Percentiles rank a stretch among this genome's conserved stretches.
phyloP scores from a whole-genome alignment of 2,797 vertebrate genomes.

The Periophthalmus magnuspinnatus region DNA sequence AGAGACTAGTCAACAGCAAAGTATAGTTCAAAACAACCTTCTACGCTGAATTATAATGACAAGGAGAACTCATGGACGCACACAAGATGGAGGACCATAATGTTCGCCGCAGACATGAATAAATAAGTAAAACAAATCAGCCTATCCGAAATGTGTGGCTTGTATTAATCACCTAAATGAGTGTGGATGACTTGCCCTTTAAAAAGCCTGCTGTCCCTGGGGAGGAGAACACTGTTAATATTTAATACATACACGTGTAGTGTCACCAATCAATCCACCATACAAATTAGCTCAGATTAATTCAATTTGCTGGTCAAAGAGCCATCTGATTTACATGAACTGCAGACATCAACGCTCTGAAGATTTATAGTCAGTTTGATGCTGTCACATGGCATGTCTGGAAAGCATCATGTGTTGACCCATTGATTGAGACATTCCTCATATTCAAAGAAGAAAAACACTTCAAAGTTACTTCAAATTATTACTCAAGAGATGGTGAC shows the following conservation, averaged over 20 bases:
- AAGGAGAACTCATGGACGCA: conserved; percentile 10
- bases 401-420: conserved; percentile 12
- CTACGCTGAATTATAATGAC: conserved; percentile 6
- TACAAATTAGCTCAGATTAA: conserved; percentile 77
- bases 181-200: conserved; percentile 73
- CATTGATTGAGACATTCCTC: background rate
- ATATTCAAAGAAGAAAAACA: background rate
- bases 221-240: conserved; percentile 75
- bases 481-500: no score
- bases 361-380: conserved; percentile 41
- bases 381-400: conserved; percentile 22
- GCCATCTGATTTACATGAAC: conserved; percentile 60
- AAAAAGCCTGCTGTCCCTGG: conserved; percentile 71
- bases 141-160: conserved; percentile 51
- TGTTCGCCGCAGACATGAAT: conserved; percentile 52
- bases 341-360: conserved; percentile 47
- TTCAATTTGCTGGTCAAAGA: conserved; percentile 72
- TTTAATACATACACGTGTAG: conserved; percentile 77
- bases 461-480: no score
- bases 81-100: conserved; percentile 29
- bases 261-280: conserved; percentile 76
- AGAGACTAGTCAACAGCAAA: background rate
- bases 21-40: background rate
- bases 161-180: conserved; percentile 78
- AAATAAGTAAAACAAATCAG: conserved; percentile 66